Percentiles rank a stretch among this genome's conserved stretches.
phyloP scores from a whole-genome alignment of 2,113 vertebrate genomes.

The Eulemur rufifrons region DNA sequence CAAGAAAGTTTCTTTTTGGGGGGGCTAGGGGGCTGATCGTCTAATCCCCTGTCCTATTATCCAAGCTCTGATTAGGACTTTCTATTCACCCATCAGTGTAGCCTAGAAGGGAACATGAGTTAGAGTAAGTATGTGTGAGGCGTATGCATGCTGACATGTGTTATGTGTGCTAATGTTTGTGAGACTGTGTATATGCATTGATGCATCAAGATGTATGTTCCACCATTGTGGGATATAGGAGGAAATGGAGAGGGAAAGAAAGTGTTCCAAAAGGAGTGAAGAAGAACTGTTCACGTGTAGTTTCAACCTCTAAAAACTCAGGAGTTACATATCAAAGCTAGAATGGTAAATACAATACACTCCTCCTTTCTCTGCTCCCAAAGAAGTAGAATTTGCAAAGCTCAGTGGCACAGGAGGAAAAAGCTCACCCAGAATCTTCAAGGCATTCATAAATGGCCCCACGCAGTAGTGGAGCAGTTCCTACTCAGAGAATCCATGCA shows the following conservation, averaged over 20 bases:
- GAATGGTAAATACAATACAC: not conserved
- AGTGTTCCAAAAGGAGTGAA: not conserved
- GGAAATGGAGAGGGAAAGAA: not conserved
- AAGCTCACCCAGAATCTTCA: not conserved
- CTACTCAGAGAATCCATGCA: not conserved
- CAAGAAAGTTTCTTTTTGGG: not conserved
- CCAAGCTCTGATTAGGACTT: not conserved
- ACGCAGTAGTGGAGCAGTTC: rapidly evolving
- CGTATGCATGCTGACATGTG: rapidly evolving
- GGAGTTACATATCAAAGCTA: not conserved
- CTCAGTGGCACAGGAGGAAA: not conserved
- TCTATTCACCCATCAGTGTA: not conserved
- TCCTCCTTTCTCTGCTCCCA: not conserved
- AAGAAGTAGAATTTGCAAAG: not conserved
- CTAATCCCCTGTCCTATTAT: not conserved
- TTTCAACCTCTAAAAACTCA: not conserved
- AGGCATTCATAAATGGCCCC: no score
- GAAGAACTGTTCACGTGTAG: not conserved
- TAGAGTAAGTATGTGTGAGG: rapidly evolving
- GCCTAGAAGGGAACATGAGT: not conserved
- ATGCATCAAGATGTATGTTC: not conserved
- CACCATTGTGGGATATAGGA: not conserved
- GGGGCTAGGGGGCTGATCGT: rapidly evolving
- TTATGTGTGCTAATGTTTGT: not conserved
- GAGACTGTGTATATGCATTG: rapidly evolving